Conservation (phyloP, 2,113 vertebrate species). For the Nerophis ophidion region DNA sequence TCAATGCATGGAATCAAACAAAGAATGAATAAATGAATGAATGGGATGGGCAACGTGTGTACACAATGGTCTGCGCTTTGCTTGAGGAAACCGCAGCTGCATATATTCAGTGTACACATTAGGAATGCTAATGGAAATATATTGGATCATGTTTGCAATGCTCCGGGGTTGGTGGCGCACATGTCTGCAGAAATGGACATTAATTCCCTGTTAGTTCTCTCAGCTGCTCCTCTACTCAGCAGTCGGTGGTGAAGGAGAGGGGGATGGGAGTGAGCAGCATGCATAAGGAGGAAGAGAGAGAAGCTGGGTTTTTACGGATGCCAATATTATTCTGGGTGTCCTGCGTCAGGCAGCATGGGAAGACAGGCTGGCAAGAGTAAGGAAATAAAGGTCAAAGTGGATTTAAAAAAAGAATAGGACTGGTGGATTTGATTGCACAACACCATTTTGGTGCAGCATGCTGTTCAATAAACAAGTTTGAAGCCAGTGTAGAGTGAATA, state of each 20-base stretch:
- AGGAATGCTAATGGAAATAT: constrained; percentile 38
- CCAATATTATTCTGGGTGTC: constrained; percentile 1
- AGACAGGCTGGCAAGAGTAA: neutral
- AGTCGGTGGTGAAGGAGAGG: constrained; percentile 28
- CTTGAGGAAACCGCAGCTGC: neutral
- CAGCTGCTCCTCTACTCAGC: constrained; percentile 59
- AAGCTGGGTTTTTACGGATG: neutral
- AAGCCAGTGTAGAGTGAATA: neutral
- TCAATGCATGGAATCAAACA: neutral
- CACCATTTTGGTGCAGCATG: neutral
- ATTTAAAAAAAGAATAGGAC: neutral
- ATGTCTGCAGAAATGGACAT: constrained; percentile 37
- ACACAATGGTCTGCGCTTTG: neutral
- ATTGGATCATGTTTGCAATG: constrained; percentile 48
- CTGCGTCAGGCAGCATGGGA: neutral
- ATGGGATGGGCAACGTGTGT: neutral
- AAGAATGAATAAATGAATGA: neutral
- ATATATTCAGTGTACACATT: constrained; percentile 5
- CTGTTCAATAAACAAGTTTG: neutral
- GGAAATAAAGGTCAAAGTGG: neutral
- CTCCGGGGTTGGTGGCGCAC: constrained; percentile 26
- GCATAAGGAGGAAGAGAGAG: constrained; percentile 9
- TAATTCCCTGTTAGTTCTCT: constrained; percentile 57
- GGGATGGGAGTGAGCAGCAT: constrained; percentile 26
- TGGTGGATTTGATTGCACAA: neutral